These are phyloP conservation scores for Nannoperca australis DNA, from an alignment of 2,797 vertebrate genomes.

Conservation along the genomic window DNA sequence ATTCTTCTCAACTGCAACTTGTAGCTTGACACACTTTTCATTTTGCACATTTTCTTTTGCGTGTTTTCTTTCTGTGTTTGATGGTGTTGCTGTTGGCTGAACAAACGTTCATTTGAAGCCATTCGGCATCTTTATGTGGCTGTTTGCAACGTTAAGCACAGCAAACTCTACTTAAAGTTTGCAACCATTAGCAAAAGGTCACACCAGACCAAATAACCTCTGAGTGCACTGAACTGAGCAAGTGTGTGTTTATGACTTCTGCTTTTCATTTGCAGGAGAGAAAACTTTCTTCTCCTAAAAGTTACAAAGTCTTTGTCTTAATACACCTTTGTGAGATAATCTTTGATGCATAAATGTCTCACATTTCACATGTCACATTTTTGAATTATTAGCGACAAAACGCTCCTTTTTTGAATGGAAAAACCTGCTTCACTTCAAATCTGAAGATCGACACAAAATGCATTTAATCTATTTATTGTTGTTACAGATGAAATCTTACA, in stretches of 20 bases:
- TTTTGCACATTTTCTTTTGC: too few relatives aligned
- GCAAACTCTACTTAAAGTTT: neutral
- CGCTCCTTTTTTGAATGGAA: neutral
- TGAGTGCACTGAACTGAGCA: neutral
- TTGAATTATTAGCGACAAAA: neutral
- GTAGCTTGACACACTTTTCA: too few relatives aligned
- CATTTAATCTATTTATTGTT: conserved; percentile 56
- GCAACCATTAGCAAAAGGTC: neutral
- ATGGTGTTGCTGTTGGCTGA: too few relatives aligned
- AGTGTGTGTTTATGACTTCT: neutral
- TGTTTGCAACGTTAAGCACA: neutral
- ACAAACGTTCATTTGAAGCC: too few relatives aligned
- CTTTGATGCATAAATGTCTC: neutral
- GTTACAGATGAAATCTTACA: conserved; percentile 12
- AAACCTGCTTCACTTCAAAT: neutral
- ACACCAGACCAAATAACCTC: neutral
- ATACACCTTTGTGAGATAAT: neutral
- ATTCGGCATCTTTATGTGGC: too few relatives aligned
- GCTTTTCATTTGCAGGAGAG: neutral
- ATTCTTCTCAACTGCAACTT: too few relatives aligned
- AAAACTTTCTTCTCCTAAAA: neutral
- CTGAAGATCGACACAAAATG: neutral
- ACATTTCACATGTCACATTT: too few relatives aligned
- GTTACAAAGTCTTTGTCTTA: neutral
- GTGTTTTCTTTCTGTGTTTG: too few relatives aligned